These are phyloP conservation scores for human (Homo sapiens) DNA, from an alignment of 2,113 vertebrate genomes.

Conservation along the genomic window DNA sequence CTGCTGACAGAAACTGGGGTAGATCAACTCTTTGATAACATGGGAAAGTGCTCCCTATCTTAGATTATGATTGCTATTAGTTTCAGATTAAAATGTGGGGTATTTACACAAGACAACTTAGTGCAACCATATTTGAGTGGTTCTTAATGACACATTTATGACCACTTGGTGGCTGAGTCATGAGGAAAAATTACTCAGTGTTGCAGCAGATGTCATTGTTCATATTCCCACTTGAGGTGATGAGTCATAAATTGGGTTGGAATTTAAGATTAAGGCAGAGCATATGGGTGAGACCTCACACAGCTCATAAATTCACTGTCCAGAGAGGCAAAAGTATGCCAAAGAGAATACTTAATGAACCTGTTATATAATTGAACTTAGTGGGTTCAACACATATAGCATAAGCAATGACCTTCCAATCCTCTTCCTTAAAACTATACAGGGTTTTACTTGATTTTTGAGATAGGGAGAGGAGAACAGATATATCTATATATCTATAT, in stretches of 20 bases:
- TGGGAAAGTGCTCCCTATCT: neutral
- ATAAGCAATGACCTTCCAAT: neutral
- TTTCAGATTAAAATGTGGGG: slow-evolving; percentile 34
- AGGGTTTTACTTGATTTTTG: neutral
- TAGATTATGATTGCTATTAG: neutral
- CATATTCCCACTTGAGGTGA: slow-evolving; percentile 23
- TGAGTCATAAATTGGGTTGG: slow-evolving; percentile 36
- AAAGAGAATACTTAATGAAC: neutral
- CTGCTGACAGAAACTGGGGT: neutral
- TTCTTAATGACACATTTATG: slow-evolving; percentile 46
- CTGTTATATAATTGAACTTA: neutral
- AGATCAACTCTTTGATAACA: neutral
- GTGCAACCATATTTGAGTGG: neutral
- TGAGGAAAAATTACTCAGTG: slow-evolving; percentile 26
- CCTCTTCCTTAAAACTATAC: neutral
- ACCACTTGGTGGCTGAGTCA: neutral
- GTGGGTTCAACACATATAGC: neutral
- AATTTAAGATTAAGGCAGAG: slow-evolving; percentile 30
- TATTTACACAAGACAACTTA: neutral
- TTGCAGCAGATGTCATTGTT: neutral
- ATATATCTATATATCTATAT: too few relatives aligned
- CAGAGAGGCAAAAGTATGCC: neutral
- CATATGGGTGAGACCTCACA: slow-evolving; percentile 16
- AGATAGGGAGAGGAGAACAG: neutral
- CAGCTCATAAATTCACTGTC: neutral